These are phyloP conservation scores for Oceanodroma leucorhoa DNA, from an alignment of 2,797 vertebrate species.

Conservation along the genomic window DNA sequence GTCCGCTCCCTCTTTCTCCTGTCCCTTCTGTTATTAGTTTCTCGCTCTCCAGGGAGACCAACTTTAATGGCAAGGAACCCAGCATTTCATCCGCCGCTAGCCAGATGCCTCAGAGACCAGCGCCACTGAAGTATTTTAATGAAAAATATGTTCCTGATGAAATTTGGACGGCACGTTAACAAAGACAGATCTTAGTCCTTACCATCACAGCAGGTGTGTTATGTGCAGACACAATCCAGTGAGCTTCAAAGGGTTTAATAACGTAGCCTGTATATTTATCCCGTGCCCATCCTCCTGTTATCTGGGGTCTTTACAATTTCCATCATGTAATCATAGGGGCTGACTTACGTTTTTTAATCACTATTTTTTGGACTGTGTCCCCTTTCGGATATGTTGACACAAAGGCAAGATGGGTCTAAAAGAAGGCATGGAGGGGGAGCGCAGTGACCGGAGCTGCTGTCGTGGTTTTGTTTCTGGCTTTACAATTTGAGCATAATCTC, in stretches of 20 bases:
- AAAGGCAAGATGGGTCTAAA: neutral
- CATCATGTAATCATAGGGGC: neutral
- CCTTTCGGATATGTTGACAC: neutral
- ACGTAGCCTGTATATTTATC: neutral
- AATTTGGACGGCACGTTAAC: neutral
- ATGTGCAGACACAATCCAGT: neutral
- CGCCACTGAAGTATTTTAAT: neutral
- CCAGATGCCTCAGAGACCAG: constrained; percentile 50
- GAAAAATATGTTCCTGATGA: constrained; percentile 44
- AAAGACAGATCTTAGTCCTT: constrained; percentile 13
- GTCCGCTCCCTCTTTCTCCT: neutral
- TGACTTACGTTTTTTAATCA: neutral
- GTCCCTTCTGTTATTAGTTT: constrained; percentile 22
- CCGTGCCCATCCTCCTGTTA: neutral
- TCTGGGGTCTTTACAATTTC: neutral
- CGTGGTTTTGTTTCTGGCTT: neutral
- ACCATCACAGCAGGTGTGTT: constrained; percentile 28
- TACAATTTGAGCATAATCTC: neutral
- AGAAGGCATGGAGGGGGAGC: neutral
- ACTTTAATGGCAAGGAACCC: neutral
- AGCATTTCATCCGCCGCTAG: neutral
- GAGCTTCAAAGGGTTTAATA: constrained; percentile 29
- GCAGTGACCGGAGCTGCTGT: neutral
- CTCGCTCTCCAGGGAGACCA: neutral
- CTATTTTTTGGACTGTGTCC: neutral